These are phyloP conservation scores for Molossus molossus DNA, from an alignment of 2,797 vertebrate species.

Conservation along the genomic window DNA sequence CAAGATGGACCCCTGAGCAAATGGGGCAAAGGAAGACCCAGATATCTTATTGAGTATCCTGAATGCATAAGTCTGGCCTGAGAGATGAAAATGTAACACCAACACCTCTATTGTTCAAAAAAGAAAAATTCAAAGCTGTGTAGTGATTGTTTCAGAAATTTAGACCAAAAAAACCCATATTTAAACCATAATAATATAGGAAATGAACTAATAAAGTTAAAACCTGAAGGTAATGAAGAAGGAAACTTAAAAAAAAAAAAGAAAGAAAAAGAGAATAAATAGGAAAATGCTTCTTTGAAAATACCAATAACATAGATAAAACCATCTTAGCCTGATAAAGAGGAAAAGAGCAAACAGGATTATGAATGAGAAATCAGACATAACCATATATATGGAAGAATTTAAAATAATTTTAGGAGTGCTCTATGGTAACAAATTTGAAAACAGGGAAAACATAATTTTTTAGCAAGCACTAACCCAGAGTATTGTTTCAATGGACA, in stretches of 20 bases:
- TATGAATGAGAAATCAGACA: constrained; percentile 27
- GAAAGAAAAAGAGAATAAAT: background rate
- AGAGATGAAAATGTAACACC: background rate
- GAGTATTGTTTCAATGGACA: background rate
- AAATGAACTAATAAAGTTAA: constrained; percentile 37
- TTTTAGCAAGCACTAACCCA: background rate
- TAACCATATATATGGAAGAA: background rate
- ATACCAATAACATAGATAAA: constrained; percentile 15
- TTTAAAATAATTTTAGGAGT: background rate
- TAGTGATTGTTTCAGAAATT: constrained; percentile 49
- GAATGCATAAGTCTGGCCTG: background rate
- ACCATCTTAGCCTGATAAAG: background rate
- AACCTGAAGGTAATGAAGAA: constrained; percentile 22
- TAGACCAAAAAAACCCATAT: background rate
- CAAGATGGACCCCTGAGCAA: background rate
- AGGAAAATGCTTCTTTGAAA: constrained; percentile 62
- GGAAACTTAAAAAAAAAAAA: background rate
- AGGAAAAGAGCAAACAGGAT: background rate
- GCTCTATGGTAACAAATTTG: background rate
- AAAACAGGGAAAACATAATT: constrained; percentile 42
- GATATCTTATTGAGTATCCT: background rate
- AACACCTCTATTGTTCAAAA: constrained; percentile 38
- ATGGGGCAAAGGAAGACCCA: background rate
- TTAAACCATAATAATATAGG: constrained; percentile 45
- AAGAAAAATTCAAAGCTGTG: constrained; percentile 19